Percentiles rank a stretch among this genome's conserved stretches.
Conservation (phyloP, 2,797 vertebrate genomes). For the Antrozous pallidus region DNA sequence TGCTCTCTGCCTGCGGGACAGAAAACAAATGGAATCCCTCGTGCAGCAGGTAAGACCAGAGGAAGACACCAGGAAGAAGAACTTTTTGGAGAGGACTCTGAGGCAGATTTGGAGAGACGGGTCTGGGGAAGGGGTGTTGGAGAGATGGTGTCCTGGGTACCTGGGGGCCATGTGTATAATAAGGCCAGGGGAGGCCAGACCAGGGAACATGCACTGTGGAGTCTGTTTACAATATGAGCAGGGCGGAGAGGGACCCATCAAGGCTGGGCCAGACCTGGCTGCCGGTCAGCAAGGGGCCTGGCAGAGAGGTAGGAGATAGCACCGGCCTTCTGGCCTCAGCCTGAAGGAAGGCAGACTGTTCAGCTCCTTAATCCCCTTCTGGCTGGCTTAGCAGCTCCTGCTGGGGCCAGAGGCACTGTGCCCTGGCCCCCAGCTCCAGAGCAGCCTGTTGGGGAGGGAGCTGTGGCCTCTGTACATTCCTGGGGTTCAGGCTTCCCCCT, state of each 20-base stretch:
- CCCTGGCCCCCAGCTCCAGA: constrained; percentile 3
- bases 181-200: background rate
- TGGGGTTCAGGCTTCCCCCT: constrained; percentile 38
- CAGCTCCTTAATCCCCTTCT: constrained; percentile 60
- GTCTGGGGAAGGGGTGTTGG: background rate
- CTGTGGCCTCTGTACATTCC: constrained; percentile 52
- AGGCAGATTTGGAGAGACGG: background rate
- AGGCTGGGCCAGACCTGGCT: background rate
- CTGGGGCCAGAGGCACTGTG: constrained; percentile 26
- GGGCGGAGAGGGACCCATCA: background rate
- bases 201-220: background rate
- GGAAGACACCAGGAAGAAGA: background rate
- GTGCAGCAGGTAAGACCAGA: constrained; percentile 4
- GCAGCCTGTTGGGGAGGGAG: background rate
- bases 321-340: background rate
- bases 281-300: background rate
- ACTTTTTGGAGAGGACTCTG: background rate
- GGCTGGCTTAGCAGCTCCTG: constrained; percentile 57
- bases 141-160: background rate
- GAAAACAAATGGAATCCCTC: constrained; percentile 18
- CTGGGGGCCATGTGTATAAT: background rate
- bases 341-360: constrained; percentile 41
- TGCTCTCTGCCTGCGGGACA: background rate
- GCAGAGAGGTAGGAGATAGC: constrained; percentile 15
- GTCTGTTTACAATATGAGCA: background rate